Conservation (phyloP, 2,888 invertebrate species). For the Tenthredo amoena region DNA sequence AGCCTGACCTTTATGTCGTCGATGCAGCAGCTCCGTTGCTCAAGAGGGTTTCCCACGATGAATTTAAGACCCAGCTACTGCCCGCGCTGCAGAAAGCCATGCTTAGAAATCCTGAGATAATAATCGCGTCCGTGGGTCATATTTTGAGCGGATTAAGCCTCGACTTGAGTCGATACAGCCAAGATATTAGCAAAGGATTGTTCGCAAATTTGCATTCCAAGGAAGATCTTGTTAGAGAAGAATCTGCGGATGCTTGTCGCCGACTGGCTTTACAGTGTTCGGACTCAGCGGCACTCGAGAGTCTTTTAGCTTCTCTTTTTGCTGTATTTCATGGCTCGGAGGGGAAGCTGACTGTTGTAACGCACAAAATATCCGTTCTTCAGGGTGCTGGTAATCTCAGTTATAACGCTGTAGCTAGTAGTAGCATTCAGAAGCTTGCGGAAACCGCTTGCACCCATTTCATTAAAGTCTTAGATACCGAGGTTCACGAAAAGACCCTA, state of each 20-base stretch:
- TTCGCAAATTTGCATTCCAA: conserved; percentile 93
- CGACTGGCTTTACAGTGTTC: conserved; percentile 87
- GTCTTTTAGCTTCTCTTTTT: conserved; percentile 86
- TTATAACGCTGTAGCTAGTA: conserved; percentile 83
- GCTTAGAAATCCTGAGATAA: conserved; percentile 95
- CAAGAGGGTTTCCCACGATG: conserved; percentile 81
- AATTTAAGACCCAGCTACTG: conserved; percentile 87
- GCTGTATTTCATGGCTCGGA: conserved; percentile 92
- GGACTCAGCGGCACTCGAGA: conserved; percentile 83
- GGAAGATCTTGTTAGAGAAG: conserved; percentile 87
- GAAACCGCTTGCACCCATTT: conserved; percentile 84
- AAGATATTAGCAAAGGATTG: conserved; percentile 90
- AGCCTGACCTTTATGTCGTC: conserved; percentile 86
- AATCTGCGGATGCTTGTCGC: conserved; percentile 87
- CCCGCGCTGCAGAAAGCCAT: conserved; percentile 95
- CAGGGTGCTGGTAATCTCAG: conserved; percentile 89
- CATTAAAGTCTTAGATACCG: conserved; percentile 89
- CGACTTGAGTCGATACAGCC: conserved; percentile 88
- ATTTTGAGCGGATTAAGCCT: conserved; percentile 86
- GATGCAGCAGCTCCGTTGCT: conserved; percentile 85
- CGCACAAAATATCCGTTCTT: conserved; percentile 93
- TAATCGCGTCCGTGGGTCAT: conserved; percentile 89
- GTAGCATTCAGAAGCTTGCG: conserved; percentile 81
- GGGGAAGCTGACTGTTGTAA: conserved; percentile 93
- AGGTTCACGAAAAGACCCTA: conserved; percentile 95